Evolutionary conservation across 2,113 vertebrate genomes (phyloP).

Genomic region (Dicaeum eximium): DNA sequence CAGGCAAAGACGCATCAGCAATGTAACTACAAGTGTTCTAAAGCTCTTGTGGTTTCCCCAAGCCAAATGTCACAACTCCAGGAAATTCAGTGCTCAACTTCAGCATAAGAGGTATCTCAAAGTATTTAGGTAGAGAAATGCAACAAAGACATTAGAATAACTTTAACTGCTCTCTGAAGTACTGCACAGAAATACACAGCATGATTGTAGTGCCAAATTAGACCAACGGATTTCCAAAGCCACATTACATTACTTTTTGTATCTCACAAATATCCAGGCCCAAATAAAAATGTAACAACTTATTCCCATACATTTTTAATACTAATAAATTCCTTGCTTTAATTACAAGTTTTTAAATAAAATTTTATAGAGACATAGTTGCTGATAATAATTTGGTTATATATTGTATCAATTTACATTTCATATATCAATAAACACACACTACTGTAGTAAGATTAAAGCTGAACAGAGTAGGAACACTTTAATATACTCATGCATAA

Average conservation of each 20-base stretch:
- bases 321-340: not conserved
- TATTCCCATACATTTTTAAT: not conserved
- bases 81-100: not conserved
- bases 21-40: not conserved
- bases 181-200: not conserved
- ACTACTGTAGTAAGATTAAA: not conserved
- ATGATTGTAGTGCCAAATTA: not conserved
- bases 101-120: not conserved
- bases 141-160: not conserved
- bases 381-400: not conserved
- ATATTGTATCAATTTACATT: not conserved
- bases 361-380: not conserved
- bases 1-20: not conserved
- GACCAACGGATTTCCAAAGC: not conserved
- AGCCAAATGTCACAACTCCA: not conserved
- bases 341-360: not conserved
- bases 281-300: not conserved
- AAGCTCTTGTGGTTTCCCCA: not conserved
- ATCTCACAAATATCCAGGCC: not conserved
- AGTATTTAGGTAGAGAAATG: not conserved
- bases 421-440: not conserved
- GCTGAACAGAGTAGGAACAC: not conserved
- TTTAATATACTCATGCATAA: not conserved
- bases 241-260: not conserved
- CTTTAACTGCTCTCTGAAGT: not conserved